These are phyloP conservation scores for Rhynchopsitta pachyrhyncha DNA, from an alignment of 2,113 vertebrate genomes.

Conservation along the genomic window DNA sequence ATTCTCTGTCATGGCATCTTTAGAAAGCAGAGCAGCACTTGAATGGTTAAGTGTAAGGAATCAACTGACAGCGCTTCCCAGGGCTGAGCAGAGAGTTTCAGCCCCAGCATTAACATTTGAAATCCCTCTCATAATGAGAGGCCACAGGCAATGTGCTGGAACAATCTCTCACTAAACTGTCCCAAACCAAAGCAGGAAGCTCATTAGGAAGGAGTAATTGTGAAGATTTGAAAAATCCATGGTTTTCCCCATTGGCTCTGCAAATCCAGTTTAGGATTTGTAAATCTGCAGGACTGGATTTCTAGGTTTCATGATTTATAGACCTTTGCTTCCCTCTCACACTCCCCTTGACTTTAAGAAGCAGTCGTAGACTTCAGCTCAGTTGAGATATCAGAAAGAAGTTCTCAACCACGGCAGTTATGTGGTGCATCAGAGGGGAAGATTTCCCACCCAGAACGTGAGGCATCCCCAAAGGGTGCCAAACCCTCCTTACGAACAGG, in stretches of 20 bases:
- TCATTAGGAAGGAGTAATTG: slow-evolving; percentile 31
- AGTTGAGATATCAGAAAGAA: not conserved
- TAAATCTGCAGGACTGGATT: slow-evolving; percentile 67
- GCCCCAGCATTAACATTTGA: not conserved
- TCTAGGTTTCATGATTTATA: slow-evolving; percentile 46
- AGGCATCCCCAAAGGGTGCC: not conserved
- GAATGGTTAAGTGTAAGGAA: not conserved
- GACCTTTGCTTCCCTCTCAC: slow-evolving; percentile 16
- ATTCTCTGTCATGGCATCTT: not conserved
- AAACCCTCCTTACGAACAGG: not conserved
- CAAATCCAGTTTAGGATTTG: slow-evolving; percentile 58
- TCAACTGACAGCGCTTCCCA: not conserved
- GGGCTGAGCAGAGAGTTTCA: not conserved
- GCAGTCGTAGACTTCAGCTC: not conserved
- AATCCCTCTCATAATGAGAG: not conserved
- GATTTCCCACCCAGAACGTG: not conserved
- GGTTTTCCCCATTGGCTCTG: not conserved
- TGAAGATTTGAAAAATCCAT: slow-evolving; percentile 28
- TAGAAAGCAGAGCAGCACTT: not conserved
- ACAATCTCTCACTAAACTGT: slow-evolving; percentile 9
- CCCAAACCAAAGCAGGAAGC: slow-evolving; percentile 23
- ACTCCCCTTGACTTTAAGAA: slow-evolving; percentile 23
- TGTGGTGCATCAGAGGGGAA: not conserved
- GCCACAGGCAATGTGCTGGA: not conserved
- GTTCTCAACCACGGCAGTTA: not conserved